Conservation (phyloP, 2,888 invertebrate genomes). For the Troides oblongomaculatus region DNA sequence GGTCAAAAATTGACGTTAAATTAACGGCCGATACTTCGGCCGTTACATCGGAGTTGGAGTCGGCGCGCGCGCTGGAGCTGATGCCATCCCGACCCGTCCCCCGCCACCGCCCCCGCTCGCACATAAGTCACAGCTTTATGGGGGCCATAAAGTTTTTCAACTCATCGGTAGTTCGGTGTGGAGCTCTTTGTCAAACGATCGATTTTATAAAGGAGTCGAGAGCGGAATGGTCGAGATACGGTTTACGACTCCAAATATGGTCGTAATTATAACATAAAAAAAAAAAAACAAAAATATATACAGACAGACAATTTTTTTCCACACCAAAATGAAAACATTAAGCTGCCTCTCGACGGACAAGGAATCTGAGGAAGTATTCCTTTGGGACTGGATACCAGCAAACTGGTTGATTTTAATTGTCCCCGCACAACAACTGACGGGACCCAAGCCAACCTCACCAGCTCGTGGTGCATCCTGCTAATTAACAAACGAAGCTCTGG, state of each 20-base stretch:
- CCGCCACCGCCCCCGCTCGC: too few relatives aligned
- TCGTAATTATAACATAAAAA: conserved; percentile 36
- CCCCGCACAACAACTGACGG: too few relatives aligned
- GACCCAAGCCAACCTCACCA: too few relatives aligned
- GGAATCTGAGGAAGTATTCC: conserved; percentile 6
- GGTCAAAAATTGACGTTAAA: conserved; percentile 68
- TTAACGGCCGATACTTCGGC: too few relatives aligned
- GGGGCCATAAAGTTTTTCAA: conserved; percentile 72
- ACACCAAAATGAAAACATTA: conserved; percentile 42
- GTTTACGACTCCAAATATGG: conserved; percentile 47
- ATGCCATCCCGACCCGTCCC: too few relatives aligned
- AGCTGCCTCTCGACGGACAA: conserved; percentile 19
- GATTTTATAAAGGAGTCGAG: conserved; percentile 44
- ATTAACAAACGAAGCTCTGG: too few relatives aligned
- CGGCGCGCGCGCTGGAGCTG: conserved; percentile 49
- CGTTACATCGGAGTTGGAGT: conserved; percentile 70
- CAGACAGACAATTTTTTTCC: conserved; percentile 22
- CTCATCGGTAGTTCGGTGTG: conserved; percentile 56
- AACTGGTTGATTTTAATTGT: too few relatives aligned
- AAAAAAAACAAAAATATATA: neutral
- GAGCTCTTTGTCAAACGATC: conserved; percentile 51
- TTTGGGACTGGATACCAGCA: neutral
- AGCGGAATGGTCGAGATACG: conserved; percentile 45
- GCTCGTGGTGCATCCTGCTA: too few relatives aligned
- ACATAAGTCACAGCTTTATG: conserved; percentile 75